A percentile compares a stretch with the other conserved stretches of the same genome.
Evolutionary conservation across 2,113 vertebrate genomes (phyloP).

Genomic region (Microcebus griseorufus): DNA sequence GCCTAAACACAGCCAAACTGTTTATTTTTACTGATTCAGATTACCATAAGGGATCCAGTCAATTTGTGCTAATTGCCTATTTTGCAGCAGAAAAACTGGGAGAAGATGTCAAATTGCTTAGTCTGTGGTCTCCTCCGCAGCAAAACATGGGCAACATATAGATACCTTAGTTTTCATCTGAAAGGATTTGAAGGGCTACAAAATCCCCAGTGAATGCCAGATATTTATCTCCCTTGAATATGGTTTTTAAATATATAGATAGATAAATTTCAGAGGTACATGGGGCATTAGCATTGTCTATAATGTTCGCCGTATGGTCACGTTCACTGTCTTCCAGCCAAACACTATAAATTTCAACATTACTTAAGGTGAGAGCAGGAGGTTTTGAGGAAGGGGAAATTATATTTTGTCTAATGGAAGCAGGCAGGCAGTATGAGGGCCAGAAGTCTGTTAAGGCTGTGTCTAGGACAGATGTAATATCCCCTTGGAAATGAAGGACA

Average conservation of each 20-base stretch:
- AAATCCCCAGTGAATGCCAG: not conserved
- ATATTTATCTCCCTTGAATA: not conserved
- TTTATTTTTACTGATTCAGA: not conserved
- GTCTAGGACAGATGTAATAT: not conserved
- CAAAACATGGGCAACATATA: not conserved
- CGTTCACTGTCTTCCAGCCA: fast-evolving
- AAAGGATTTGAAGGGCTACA: not conserved
- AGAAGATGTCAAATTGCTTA: not conserved
- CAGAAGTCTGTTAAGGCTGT: not conserved
- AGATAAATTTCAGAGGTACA: not conserved
- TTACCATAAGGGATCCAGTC: not conserved
- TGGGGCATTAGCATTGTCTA: not conserved
- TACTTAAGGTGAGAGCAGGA: not conserved
- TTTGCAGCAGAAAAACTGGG: not conserved
- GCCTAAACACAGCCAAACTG: not conserved
- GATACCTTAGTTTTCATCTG: not conserved
- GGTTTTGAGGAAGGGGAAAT: not conserved
- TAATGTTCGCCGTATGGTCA: not conserved
- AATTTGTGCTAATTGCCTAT: not conserved
- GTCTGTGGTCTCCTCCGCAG: not conserved
- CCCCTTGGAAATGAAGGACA: not conserved
- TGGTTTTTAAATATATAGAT: not conserved
- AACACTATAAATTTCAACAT: not conserved
- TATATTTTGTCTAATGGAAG: not conserved
- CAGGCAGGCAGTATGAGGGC: fast-evolving